Percentiles rank a stretch among this genome's conserved stretches.
phyloP scores from a whole-genome alignment of 1,140 invertebrate species.

The Holotrichia oblita region DNA sequence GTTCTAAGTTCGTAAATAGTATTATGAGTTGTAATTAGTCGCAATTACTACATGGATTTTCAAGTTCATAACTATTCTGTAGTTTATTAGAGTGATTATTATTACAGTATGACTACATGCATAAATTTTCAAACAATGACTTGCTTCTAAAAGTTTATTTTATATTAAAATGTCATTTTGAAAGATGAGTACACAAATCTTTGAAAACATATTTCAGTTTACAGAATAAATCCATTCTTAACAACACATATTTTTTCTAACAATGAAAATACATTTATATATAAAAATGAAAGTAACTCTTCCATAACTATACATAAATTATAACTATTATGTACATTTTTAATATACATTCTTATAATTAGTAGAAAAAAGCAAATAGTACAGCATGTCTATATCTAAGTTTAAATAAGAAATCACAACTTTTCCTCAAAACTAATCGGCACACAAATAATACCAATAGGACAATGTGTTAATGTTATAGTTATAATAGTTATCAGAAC shows the following conservation, averaged over 20 bases:
- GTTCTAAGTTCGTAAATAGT: too few species aligned
- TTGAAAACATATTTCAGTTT: constrained; percentile 11
- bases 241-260: constrained; percentile 35
- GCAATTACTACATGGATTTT: too few species aligned
- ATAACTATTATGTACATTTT: constrained; percentile 28
- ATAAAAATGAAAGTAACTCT: constrained; percentile 19
- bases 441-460: too few species aligned
- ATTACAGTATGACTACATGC: too few species aligned
- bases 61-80: too few species aligned
- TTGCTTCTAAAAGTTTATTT: constrained; percentile 18
- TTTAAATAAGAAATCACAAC: constrained; percentile 4
- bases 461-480: too few species aligned
- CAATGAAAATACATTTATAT: constrained; percentile 24
- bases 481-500: too few species aligned
- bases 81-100: too few species aligned
- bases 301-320: constrained; percentile 30
- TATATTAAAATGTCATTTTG: constrained; percentile 23
- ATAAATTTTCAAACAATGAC: background rate
- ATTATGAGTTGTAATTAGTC: too few species aligned
- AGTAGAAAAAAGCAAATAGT: constrained; percentile 16
- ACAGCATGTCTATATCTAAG: background rate
- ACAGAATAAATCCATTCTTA: constrained; percentile 21
- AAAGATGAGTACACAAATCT: constrained; percentile 25
- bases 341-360: constrained; percentile 9
- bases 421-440: background rate